Conservation (phyloP, 2,888 invertebrate genomes). For the Molorchus minor region DNA sequence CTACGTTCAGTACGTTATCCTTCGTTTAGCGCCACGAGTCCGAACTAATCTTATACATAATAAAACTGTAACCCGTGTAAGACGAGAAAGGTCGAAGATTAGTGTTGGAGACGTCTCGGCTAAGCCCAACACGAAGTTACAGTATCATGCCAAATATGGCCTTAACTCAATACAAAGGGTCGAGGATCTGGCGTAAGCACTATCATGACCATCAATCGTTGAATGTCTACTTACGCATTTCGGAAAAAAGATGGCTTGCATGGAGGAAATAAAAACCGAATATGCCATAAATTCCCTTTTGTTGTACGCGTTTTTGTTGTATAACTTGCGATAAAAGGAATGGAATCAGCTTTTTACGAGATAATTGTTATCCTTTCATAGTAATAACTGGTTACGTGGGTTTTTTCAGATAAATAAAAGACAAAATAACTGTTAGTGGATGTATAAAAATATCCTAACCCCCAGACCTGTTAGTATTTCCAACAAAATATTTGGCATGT, state of each 20-base stretch:
- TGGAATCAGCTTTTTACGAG: no score
- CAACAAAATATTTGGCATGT: no score
- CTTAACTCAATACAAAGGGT: neutral
- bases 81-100: neutral
- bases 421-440: no score
- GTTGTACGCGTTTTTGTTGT: no score
- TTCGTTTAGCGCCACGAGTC: no score
- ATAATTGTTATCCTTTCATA: no score
- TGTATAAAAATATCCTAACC: no score
- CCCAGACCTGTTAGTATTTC: no score
- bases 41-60: neutral
- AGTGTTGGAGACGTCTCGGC: neutral
- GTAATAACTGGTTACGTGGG: no score
- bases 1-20: no score
- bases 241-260: neutral
- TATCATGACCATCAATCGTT: constrained; percentile 7
- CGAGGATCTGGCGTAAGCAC: neutral
- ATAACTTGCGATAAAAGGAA: no score
- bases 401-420: no score
- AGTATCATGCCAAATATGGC: neutral
- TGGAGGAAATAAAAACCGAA: neutral
- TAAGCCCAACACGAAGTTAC: neutral
- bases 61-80: neutral
- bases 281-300: neutral
- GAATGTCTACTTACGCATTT: neutral